Conservation (phyloP, 2,113 vertebrate genomes). For the Salvelinus namaycush region DNA sequence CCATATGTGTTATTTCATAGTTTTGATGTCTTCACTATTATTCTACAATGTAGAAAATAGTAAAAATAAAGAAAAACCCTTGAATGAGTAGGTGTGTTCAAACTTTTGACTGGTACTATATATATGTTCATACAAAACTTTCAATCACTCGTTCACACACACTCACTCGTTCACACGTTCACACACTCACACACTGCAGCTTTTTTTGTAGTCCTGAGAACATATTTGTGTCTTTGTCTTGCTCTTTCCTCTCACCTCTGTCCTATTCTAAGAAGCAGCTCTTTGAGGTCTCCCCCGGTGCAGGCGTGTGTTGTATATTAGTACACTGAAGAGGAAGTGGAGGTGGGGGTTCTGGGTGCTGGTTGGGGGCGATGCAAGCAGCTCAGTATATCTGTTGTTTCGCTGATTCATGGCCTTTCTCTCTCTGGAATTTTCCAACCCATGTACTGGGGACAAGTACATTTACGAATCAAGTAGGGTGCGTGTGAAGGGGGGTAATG, state of each 20-base stretch:
- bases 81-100: too few relatives aligned
- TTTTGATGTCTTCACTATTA: too few relatives aligned
- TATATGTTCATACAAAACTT: not conserved
- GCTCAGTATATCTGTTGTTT: conserved; percentile 14
- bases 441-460: conserved; percentile 22
- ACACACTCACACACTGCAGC: not conserved
- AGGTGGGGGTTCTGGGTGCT: not conserved
- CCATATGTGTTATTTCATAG: too few relatives aligned
- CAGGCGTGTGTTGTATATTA: conserved; percentile 47
- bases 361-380: conserved; percentile 29
- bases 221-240: conserved; percentile 1
- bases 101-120: not conserved
- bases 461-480: not conserved
- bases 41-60: too few relatives aligned
- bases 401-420: conserved; percentile 48
- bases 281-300: conserved; percentile 56
- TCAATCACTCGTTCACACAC: not conserved
- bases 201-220: not conserved
- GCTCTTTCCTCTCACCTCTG: conserved; percentile 47
- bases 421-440: conserved; percentile 50
- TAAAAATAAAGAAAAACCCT: too few relatives aligned
- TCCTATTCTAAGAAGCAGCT: conserved; percentile 58
- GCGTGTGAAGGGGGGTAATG: not conserved
- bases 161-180: too few relatives aligned
- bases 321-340: conserved; percentile 69